Conservation (phyloP, 1,140 invertebrate species). For the Caenorhabditis remanei region DNA sequence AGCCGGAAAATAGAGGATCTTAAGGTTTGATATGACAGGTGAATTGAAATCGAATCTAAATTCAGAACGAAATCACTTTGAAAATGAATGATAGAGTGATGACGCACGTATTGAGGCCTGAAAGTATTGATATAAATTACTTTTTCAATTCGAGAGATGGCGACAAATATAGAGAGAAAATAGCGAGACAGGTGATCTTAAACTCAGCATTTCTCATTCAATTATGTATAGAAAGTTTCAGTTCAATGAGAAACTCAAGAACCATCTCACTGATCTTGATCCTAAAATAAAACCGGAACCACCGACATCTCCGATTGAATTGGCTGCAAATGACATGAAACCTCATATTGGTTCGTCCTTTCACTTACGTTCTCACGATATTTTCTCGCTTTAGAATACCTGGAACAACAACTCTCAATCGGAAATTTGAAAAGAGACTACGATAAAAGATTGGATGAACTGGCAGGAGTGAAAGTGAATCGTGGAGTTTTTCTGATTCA, state of each 20-base stretch:
- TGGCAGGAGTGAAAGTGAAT: conserved; percentile 38
- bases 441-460: conserved; percentile 21
- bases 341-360: conserved; percentile 11
- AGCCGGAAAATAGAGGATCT: conserved; percentile 23
- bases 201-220: background rate
- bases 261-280: conserved; percentile 33
- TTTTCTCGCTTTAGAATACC: background rate
- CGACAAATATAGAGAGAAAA: conserved; percentile 53
- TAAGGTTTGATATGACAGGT: background rate
- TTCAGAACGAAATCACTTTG: conserved; percentile 29
- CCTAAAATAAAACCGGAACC: conserved; percentile 10
- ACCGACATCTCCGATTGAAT: background rate
- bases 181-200: conserved; percentile 50
- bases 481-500: conserved; percentile 59
- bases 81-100: conserved; percentile 31
- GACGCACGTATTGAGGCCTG: conserved; percentile 33
- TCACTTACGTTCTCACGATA: background rate
- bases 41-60: background rate
- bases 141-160: conserved; percentile 50
- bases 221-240: conserved; percentile 43
- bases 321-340: background rate
- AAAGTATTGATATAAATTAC: conserved; percentile 17
- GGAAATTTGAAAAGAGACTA: conserved; percentile 42
- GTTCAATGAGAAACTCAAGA: conserved; percentile 44
- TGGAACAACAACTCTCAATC: conserved; percentile 8